Evolutionary conservation across 2,797 vertebrate genomes (phyloP).

Genomic region (Mastacembelus armatus): DNA sequence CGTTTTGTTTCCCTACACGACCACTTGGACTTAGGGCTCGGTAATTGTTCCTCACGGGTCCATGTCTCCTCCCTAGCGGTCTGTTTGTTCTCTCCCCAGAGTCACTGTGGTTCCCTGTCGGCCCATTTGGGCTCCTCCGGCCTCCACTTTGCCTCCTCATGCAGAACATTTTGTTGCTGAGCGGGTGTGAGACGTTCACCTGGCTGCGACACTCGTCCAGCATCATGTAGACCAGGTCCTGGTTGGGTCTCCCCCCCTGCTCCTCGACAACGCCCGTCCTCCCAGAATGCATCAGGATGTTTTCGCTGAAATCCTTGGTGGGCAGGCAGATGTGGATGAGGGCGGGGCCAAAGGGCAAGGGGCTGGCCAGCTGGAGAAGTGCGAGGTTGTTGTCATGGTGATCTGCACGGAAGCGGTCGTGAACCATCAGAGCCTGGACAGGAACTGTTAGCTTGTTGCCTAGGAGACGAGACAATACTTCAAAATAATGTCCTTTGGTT

Average conservation of each 20-base stretch:
- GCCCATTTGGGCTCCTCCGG: no score
- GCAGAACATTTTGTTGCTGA: slow-evolving; percentile 92
- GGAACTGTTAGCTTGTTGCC: background rate
- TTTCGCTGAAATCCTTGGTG: slow-evolving; percentile 89
- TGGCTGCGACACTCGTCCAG: slow-evolving; percentile 81
- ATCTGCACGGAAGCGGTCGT: slow-evolving; percentile 71
- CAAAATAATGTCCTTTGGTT: background rate
- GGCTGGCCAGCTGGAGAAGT: slow-evolving; percentile 82
- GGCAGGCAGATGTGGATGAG: slow-evolving; percentile 87
- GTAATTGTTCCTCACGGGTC: background rate
- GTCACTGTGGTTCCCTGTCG: background rate
- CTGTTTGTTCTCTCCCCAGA: background rate
- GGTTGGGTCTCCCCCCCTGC: background rate
- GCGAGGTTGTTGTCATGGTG: slow-evolving; percentile 83
- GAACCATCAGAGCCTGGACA: slow-evolving; percentile 55
- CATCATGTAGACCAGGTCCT: slow-evolving; percentile 69
- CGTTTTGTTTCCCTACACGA: background rate
- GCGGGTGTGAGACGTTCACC: slow-evolving; percentile 78
- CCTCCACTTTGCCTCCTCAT: slow-evolving; percentile 58
- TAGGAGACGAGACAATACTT: slow-evolving; percentile 20
- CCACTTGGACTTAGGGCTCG: background rate
- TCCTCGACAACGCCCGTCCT: slow-evolving; percentile 59
- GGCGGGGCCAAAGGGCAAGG: slow-evolving; percentile 64
- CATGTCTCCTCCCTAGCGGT: background rate
- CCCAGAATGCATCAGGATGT: slow-evolving; percentile 84